Evolutionary conservation across 1,140 invertebrate species (phyloP).

Genomic region (Leptinotarsa lineolata): DNA sequence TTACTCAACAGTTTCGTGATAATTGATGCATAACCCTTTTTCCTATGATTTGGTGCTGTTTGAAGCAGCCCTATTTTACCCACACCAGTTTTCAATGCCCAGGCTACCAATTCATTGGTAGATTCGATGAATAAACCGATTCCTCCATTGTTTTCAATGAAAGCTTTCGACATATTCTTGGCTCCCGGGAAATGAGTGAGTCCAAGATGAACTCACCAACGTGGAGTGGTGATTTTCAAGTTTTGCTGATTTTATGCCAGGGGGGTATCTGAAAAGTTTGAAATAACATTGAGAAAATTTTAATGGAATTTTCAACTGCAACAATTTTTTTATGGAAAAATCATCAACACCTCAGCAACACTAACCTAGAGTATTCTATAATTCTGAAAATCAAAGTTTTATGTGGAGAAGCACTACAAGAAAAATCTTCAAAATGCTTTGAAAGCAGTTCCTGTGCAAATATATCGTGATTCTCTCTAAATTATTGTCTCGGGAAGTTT

Average conservation of each 20-base stretch:
- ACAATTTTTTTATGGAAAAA: too few relatives aligned
- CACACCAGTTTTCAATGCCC: constrained; percentile 50
- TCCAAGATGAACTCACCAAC: not conserved
- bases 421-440: too few relatives aligned
- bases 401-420: too few relatives aligned
- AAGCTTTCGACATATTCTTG: constrained; percentile 41
- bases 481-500: too few relatives aligned
- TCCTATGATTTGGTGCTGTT: constrained; percentile 46
- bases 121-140: constrained; percentile 46
- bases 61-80: constrained; percentile 55
- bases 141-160: constrained; percentile 47
- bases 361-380: too few relatives aligned
- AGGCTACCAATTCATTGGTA: constrained; percentile 43
- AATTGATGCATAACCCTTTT: constrained; percentile 53
- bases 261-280: not conserved
- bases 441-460: too few relatives aligned
- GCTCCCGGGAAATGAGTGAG: constrained; percentile 32
- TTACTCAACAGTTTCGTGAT: constrained; percentile 49
- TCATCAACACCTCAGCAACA: too few relatives aligned
- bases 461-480: too few relatives aligned
- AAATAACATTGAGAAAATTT: too few relatives aligned
- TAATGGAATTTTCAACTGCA: too few relatives aligned
- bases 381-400: too few relatives aligned
- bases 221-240: not conserved
- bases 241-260: not conserved